Conservation (phyloP, 2,888 invertebrate species). For the Prosopocoilus inquinatus region DNA sequence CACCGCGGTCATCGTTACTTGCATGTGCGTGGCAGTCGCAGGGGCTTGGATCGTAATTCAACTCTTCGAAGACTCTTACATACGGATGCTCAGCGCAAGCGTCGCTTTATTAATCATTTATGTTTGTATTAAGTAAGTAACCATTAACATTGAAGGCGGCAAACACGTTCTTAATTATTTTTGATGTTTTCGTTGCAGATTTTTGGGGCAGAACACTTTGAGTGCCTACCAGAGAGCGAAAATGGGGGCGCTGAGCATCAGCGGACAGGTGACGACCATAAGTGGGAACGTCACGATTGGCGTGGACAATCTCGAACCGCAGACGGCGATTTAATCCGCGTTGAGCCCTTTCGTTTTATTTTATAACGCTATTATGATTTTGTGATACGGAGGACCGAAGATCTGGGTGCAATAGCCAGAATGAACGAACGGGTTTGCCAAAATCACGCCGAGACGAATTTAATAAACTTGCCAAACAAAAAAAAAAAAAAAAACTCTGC, state of each 20-base stretch:
- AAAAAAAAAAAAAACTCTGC: too few relatives aligned
- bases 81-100: conserved; percentile 78
- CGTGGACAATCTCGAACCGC: conserved; percentile 40
- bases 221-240: conserved; percentile 90
- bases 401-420: too few relatives aligned
- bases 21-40: conserved; percentile 74
- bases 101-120: conserved; percentile 80
- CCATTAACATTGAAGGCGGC: too few relatives aligned
- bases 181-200: conserved; percentile 54
- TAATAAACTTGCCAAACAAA: too few relatives aligned
- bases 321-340: conserved; percentile 31
- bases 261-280: conserved; percentile 54
- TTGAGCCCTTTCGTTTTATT: background rate
- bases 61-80: conserved; percentile 72
- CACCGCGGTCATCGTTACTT: conserved; percentile 74
- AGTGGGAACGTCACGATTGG: conserved; percentile 55
- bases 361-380: background rate
- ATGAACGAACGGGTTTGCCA: too few relatives aligned
- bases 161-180: too few relatives aligned
- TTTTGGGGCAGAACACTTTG: conserved; percentile 82
- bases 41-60: conserved; percentile 80
- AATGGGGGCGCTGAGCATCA: conserved; percentile 81
- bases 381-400: too few relatives aligned
- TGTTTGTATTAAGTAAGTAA: conserved; percentile 75
- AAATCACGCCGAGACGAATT: too few relatives aligned